Evolutionary conservation across 2,797 vertebrate genomes (phyloP).

Genomic region (Enteromius treurensis): DNA sequence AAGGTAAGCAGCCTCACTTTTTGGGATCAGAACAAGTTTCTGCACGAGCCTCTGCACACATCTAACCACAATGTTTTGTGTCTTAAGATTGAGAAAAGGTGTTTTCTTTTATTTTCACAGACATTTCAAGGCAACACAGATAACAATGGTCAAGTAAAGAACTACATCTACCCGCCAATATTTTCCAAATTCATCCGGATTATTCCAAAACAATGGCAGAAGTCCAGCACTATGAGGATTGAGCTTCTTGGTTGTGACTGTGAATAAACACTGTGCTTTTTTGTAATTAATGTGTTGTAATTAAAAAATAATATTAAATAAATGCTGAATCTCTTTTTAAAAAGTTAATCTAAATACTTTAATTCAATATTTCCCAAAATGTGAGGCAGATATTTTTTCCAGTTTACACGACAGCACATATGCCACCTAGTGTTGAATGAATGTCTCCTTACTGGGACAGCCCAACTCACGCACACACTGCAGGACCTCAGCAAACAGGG

Average conservation of each 20-base stretch:
- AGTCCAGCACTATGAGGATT: conserved; percentile 86
- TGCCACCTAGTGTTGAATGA: conserved; percentile 13
- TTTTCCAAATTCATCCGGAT: conserved; percentile 89
- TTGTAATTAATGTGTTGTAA: conserved; percentile 2
- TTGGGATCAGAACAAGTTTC: neutral
- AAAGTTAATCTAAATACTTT: neutral
- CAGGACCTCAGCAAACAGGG: neutral
- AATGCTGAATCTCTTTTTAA: neutral
- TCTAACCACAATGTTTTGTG: neutral
- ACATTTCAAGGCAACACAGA: conserved; percentile 86
- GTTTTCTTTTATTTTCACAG: conserved; percentile 73
- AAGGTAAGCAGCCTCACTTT: conserved; percentile 77
- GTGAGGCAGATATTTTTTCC: neutral
- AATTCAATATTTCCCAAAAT: neutral
- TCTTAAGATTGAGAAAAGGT: neutral
- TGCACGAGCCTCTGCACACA: neutral
- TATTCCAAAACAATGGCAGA: conserved; percentile 85
- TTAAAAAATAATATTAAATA: neutral
- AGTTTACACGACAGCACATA: neutral
- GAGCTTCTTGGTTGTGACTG: conserved; percentile 93
- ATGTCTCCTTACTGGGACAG: neutral
- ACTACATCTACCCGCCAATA: conserved; percentile 91
- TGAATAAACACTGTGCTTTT: conserved; percentile 65
- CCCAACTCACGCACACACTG: neutral
- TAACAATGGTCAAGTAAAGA: conserved; percentile 79